These are phyloP conservation scores for Mythimna pallens DNA, from an alignment of 2,888 invertebrate species.

Conservation along the genomic window DNA sequence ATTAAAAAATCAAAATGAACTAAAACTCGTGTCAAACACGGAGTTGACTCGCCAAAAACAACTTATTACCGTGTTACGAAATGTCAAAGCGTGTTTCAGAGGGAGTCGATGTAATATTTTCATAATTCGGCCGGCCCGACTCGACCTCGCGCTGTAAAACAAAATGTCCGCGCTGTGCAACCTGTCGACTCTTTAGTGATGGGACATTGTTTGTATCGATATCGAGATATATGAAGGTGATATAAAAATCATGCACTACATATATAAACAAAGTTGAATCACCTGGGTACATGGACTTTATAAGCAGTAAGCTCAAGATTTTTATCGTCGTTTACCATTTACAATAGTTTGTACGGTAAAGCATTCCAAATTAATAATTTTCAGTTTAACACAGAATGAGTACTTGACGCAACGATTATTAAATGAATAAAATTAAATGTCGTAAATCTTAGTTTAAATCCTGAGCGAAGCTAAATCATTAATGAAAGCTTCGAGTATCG, in stretches of 20 bases:
- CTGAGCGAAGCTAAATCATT: background rate
- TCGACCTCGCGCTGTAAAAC: slow-evolving; percentile 76
- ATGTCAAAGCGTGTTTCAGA: slow-evolving; percentile 66
- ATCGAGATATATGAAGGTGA: background rate
- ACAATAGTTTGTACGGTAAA: background rate
- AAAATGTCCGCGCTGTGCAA: slow-evolving; percentile 80
- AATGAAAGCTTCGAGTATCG: background rate
- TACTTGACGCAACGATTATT: background rate
- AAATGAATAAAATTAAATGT: slow-evolving; percentile 1
- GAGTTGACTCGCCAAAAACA: slow-evolving; percentile 62
- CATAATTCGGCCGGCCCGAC: slow-evolving; percentile 69
- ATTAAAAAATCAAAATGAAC: slow-evolving; percentile 54
- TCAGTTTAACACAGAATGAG: background rate
- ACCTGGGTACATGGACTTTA: background rate
- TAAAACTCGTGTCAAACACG: slow-evolving; percentile 46
- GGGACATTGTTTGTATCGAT: slow-evolving; percentile 56
- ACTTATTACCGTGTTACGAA: slow-evolving; percentile 66
- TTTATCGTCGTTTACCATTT: background rate
- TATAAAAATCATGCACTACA: background rate
- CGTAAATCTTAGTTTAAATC: slow-evolving; percentile 1
- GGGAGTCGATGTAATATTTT: slow-evolving; percentile 71
- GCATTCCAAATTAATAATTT: background rate
- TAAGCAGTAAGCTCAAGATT: background rate
- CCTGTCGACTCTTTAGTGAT: slow-evolving; percentile 75
- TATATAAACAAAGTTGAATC: background rate